These are phyloP conservation scores for Pholis gunnellus DNA, from an alignment of 2,113 vertebrate genomes.

Conservation along the genomic window DNA sequence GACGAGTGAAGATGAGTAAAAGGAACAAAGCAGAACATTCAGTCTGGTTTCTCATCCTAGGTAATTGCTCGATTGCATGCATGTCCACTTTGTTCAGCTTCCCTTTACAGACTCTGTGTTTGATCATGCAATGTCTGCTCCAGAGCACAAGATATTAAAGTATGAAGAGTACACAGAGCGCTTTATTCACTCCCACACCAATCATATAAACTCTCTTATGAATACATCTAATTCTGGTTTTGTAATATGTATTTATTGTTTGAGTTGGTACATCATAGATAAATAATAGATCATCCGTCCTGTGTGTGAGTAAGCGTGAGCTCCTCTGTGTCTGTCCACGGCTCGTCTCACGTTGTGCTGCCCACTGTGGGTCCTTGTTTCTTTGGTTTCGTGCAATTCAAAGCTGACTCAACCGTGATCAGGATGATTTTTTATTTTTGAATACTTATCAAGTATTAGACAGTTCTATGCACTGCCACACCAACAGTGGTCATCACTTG, in stretches of 20 bases:
- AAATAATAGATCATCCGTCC: too few species aligned
- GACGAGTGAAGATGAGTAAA: constrained; percentile 4
- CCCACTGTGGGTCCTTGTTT: too few species aligned
- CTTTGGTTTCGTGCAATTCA: background rate
- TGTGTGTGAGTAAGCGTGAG: too few species aligned
- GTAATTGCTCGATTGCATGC: constrained; percentile 11
- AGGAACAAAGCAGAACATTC: constrained; percentile 2
- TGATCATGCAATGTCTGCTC: background rate
- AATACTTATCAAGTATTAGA: too few species aligned
- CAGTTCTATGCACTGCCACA: background rate
- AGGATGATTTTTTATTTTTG: background rate
- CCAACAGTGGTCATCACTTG: background rate
- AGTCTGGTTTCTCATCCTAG: background rate
- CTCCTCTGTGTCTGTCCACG: too few species aligned
- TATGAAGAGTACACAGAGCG: background rate
- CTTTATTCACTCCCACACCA: background rate
- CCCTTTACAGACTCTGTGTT: background rate
- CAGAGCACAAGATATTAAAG: background rate
- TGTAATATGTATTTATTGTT: background rate
- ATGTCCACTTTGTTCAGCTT: background rate
- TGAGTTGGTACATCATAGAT: background rate
- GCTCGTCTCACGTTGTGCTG: too few species aligned
- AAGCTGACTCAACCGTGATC: background rate
- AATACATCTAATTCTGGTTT: background rate
- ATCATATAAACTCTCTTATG: background rate